Percentiles rank a stretch among this genome's conserved stretches.
Conservation (phyloP, 23 tunicate species). For the Corella eumyota region DNA sequence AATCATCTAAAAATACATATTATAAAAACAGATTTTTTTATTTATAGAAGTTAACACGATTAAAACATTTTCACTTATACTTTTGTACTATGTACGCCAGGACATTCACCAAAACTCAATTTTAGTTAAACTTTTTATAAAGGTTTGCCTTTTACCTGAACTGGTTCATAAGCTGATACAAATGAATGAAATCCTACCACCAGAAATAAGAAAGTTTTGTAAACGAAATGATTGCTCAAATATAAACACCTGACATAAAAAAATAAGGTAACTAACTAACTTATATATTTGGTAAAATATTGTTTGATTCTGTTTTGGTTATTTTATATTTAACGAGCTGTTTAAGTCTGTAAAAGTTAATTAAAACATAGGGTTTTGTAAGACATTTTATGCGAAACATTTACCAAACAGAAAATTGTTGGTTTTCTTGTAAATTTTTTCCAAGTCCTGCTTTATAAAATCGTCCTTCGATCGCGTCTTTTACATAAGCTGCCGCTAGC, state of each 20-base stretch:
- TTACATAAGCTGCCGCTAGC: constrained; percentile 55
- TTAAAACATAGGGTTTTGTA: no score
- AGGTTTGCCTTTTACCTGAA: constrained; percentile 36
- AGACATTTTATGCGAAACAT: no score
- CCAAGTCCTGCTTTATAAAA: constrained; percentile 64
- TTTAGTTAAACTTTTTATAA: no score
- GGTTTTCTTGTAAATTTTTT: constrained; percentile 11
- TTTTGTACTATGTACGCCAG: no score
- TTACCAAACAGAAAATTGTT: constrained; percentile 33
- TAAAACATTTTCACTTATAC: no score
- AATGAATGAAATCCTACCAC: constrained; percentile 37
- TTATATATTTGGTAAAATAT: not conserved
- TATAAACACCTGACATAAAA: constrained; percentile 54
- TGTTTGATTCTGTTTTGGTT: constrained; percentile 1
- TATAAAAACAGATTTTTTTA: not conserved
- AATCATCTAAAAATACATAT: constrained; percentile 39
- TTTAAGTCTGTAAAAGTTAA: no score
- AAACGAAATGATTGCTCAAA: constrained; percentile 25
- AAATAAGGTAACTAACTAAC: not conserved
- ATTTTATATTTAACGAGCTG: not conserved
- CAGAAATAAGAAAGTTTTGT: constrained; percentile 20
- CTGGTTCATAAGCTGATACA: constrained; percentile 43
- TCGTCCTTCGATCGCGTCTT: constrained; percentile 63
- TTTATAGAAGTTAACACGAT: not conserved
- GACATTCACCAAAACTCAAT: no score